Conservation (phyloP, 1,140 invertebrate genomes). For the Panulirus ornatus region DNA sequence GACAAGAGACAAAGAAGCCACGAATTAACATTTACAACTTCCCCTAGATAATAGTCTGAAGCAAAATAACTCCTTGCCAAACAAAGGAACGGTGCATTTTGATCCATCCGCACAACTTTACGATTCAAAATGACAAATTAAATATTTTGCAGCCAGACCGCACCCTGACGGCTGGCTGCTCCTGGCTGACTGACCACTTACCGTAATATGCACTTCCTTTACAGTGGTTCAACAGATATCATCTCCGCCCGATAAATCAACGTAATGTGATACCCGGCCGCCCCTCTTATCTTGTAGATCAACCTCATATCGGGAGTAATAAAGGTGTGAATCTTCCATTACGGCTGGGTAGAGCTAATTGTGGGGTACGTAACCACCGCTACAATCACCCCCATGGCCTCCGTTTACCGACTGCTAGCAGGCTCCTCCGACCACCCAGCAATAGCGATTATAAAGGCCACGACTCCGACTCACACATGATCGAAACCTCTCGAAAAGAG, state of each 20-base stretch:
- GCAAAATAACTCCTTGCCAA: not conserved
- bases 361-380: conserved; percentile 34
- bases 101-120: conserved; percentile 16
- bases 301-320: conserved; percentile 61
- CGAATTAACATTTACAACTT: not conserved
- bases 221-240: conserved; percentile 40
- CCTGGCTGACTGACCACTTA: conserved; percentile 16
- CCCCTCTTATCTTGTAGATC: conserved; percentile 59
- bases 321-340: conserved; percentile 70
- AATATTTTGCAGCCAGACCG: not conserved
- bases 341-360: conserved; percentile 57
- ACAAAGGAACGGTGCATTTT: not conserved
- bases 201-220: conserved; percentile 28
- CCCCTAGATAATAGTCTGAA: not conserved
- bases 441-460: not conserved
- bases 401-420: conserved; percentile 25
- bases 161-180: not conserved
- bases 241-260: conserved; percentile 55
- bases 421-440: conserved; percentile 55
- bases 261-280: conserved; percentile 54
- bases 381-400: conserved; percentile 42
- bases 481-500: not conserved
- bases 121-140: conserved; percentile 36
- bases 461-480: not conserved
- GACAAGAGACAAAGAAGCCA: not conserved